These are phyloP conservation scores for Ptychobarbus kaznakovi DNA, from an alignment of 2,797 vertebrate species.

Conservation along the genomic window DNA sequence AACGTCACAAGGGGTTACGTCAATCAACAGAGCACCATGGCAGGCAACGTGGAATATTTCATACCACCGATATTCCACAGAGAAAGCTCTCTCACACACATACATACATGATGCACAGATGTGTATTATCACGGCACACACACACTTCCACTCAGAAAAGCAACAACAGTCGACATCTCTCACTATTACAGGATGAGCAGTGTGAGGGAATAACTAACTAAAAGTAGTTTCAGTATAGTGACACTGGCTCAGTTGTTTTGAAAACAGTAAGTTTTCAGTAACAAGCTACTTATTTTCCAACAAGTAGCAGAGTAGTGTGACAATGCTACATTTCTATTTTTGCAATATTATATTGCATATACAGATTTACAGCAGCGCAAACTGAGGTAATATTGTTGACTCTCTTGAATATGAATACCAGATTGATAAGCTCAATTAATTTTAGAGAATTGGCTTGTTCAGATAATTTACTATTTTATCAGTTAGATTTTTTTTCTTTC, in stretches of 20 bases:
- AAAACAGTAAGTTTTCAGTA: slow-evolving; percentile 15
- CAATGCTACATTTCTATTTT: slow-evolving; percentile 1
- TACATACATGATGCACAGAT: background rate
- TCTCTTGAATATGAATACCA: background rate
- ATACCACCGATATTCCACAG: slow-evolving; percentile 48
- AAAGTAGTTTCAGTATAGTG: slow-evolving; percentile 12
- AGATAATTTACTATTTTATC: background rate
- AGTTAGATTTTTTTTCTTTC: no score
- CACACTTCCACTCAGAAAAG: slow-evolving; percentile 30
- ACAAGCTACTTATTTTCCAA: slow-evolving; percentile 7
- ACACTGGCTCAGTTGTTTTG: slow-evolving; percentile 3
- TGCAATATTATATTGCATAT: background rate
- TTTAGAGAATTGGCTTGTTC: background rate
- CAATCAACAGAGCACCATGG: slow-evolving; percentile 43
- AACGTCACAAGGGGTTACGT: slow-evolving; percentile 59
- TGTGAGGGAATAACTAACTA: slow-evolving; percentile 11
- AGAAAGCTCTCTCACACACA: slow-evolving; percentile 45
- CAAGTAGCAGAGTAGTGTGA: background rate
- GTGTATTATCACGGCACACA: slow-evolving; percentile 25
- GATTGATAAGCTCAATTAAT: background rate
- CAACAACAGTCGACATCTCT: slow-evolving; percentile 53
- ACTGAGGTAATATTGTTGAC: background rate
- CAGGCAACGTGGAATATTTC: slow-evolving; percentile 59
- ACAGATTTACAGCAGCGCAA: background rate
- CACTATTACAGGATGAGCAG: slow-evolving; percentile 44